phyloP scores from a whole-genome alignment of 2,888 invertebrate species.

The Thera obeliscata region DNA sequence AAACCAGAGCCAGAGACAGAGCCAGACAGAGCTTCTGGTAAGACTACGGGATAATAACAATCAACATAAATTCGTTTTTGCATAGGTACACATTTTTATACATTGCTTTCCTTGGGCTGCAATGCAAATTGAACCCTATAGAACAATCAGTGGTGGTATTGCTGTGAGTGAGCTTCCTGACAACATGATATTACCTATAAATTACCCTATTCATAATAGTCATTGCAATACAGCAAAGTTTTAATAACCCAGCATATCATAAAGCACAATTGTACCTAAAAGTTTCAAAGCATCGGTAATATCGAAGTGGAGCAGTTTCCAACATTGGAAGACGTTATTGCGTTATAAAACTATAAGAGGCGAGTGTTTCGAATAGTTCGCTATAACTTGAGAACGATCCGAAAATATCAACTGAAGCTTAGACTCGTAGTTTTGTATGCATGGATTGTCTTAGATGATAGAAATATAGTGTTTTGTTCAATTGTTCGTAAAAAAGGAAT shows the following conservation, averaged over 20 bases:
- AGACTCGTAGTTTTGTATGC: conserved; percentile 9
- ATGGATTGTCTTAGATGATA: conserved; percentile 8
- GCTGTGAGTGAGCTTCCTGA: too few relatives aligned
- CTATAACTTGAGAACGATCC: conserved; percentile 60
- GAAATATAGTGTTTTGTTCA: background rate
- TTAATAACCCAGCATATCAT: conserved; percentile 34
- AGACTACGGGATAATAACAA: too few relatives aligned
- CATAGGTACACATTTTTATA: too few relatives aligned
- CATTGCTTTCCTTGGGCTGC: too few relatives aligned
- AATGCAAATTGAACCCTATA: too few relatives aligned
- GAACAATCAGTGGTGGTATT: too few relatives aligned
- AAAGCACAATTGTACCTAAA: conserved; percentile 49
- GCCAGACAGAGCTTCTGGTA: too few relatives aligned
- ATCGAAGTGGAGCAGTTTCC: conserved; percentile 46
- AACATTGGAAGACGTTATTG: conserved; percentile 62
- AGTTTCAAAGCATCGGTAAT: conserved; percentile 61
- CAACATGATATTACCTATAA: background rate
- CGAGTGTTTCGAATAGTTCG: conserved; percentile 61
- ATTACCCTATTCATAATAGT: background rate
- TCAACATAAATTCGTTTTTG: too few relatives aligned
- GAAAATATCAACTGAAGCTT: conserved; percentile 36
- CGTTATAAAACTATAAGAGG: conserved; percentile 68
- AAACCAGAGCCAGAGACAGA: too few relatives aligned
- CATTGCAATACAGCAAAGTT: conserved; percentile 1
- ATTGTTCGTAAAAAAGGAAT: too few relatives aligned